Evolutionary conservation across 2,888 invertebrate genomes (phyloP).

Genomic region (Hirudinaria manillensis): DNA sequence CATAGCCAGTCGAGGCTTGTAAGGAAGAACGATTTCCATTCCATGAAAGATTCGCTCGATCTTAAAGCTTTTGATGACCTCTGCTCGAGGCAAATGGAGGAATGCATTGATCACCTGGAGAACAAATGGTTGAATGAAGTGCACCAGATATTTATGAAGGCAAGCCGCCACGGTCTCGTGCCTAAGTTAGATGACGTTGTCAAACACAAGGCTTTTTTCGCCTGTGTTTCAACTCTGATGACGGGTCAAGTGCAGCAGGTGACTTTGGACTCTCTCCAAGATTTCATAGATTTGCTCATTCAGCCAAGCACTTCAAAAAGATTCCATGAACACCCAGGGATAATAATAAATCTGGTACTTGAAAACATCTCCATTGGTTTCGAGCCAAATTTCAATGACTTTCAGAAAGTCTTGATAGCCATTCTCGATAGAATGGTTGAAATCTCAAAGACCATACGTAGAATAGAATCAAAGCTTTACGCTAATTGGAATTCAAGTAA

Average conservation of each 20-base stretch:
- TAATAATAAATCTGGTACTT: constrained; percentile 53
- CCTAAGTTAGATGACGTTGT: constrained; percentile 59
- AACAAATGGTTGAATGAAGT: constrained; percentile 56
- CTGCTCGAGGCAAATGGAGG: constrained; percentile 63
- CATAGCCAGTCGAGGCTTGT: constrained; percentile 46
- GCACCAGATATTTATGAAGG: constrained; percentile 54
- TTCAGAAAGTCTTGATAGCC: constrained; percentile 66
- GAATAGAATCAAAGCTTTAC: constrained; percentile 73
- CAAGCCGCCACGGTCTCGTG: constrained; percentile 53
- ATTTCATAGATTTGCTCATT: constrained; percentile 70
- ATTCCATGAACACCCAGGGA: constrained; percentile 54
- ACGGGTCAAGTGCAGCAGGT: constrained; percentile 76
- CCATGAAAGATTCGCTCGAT: constrained; percentile 62
- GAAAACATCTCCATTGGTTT: constrained; percentile 53
- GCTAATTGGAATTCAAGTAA: constrained; percentile 59
- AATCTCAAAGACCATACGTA: constrained; percentile 67
- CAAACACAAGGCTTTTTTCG: constrained; percentile 71
- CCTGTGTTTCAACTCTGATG: constrained; percentile 79
- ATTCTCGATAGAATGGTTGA: constrained; percentile 70
- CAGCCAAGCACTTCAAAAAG: constrained; percentile 61
- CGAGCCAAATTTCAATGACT: constrained; percentile 60
- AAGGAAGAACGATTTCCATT: constrained; percentile 53
- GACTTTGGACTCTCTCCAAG: constrained; percentile 71
- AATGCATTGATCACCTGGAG: constrained; percentile 64
- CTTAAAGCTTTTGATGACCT: constrained; percentile 61